A percentile compares a stretch with the other conserved stretches of the same genome.
Conservation (phyloP, 37 sponge, comb jelly and placozoan genomes). For the Spongia lamella region DNA sequence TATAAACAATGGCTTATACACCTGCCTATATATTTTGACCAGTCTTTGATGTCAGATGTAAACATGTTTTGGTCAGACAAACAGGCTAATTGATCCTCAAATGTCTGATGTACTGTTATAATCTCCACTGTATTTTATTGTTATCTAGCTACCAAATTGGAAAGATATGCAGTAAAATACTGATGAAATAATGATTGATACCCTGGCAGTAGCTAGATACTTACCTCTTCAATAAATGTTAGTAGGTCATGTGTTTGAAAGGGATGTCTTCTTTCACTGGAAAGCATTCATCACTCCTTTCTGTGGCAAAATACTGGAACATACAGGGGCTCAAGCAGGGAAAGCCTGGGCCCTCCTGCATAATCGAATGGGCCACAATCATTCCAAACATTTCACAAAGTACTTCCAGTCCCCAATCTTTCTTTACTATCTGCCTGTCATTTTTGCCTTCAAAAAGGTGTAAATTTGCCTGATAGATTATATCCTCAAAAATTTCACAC, state of each 20-base stretch:
- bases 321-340: constrained; percentile 24
- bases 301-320: constrained; percentile 3
- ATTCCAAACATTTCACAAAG: constrained; percentile 40
- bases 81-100: too few species aligned
- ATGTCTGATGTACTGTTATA: too few species aligned
- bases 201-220: not conserved
- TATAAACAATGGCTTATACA: too few species aligned
- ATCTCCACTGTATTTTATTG: too few species aligned
- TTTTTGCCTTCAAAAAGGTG: constrained; percentile 47
- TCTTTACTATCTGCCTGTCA: constrained; percentile 19
- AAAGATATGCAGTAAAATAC: too few species aligned
- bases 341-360: constrained; percentile 37
- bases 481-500: constrained; percentile 46
- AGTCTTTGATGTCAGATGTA: too few species aligned
- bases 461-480: constrained; percentile 9
- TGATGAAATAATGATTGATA: not conserved
- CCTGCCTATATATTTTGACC: too few species aligned
- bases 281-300: not conserved
- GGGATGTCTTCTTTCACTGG: constrained; percentile 35
- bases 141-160: too few species aligned
- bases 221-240: constrained; percentile 42
- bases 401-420: constrained; percentile 26
- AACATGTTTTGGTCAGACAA: too few species aligned
- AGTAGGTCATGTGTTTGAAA: constrained; percentile 22
- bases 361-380: constrained; percentile 49